Base-by-base conservation (phyloP, 2,797 vertebrate species). In the Labeo calbasu region DNA sequence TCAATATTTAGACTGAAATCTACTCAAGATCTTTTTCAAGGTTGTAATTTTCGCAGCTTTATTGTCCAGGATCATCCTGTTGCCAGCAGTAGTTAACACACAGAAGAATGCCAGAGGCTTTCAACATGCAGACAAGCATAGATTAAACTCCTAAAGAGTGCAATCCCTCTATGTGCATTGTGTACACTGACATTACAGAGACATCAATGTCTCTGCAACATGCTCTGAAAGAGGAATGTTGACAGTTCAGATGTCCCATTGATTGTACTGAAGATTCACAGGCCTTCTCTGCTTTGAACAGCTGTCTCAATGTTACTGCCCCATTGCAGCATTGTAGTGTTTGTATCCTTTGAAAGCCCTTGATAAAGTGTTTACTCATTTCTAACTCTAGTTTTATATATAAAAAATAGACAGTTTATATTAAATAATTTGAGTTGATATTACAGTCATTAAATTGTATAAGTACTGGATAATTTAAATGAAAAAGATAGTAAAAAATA, bases 231-330 rank as follows among this genome's bases (percentile, higher is more conserved):
- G 82, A 84, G 75, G 15, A 23, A 84, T 70, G 82, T 48, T 46
- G 65, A 65, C 25, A 50, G 65, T 78, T 78, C 28, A 19, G 75
- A 78, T 59, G 43, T 51, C 43, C 25, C 66, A 84, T 50, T 78
- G 82, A 84, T 84, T 84, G 55, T 32, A 59, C 66, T 51, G 66
- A 71, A 77, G 72, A 84, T 77, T 78, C 75, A 84, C 66, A 61
- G 50, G 7, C 36, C 36, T 77, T 46, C 36, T 61, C 55, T 77
- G 32, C 28, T 51, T 43, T 61, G 25, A 77, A 59, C 63, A 55
- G 53, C 65, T 14, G 25, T 36, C 40, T 78, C 82, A 70, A 32
- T 77, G 23, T 23, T 43, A 59, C 21, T 48, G 63, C 23, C 23
- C 53, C 23, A 46, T 14, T 84, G 21, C 40, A n/a, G 19, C 25